Evolutionary conservation across 2,113 vertebrate species (phyloP).

Genomic region (Melanocharis versteri): DNA sequence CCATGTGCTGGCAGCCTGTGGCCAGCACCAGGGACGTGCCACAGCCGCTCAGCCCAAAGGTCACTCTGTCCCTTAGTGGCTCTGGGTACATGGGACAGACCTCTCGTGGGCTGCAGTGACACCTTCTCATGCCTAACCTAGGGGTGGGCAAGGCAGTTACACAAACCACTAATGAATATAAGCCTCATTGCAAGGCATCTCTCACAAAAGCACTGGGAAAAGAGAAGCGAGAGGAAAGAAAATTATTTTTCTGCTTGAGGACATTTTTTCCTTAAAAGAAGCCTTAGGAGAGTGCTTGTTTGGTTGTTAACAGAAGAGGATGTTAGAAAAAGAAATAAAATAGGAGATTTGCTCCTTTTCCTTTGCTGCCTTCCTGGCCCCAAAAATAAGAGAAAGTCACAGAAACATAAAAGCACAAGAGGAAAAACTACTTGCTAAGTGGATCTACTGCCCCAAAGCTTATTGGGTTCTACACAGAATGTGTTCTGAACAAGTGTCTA

Average conservation of each 20-base stretch:
- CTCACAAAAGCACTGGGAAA: neutral
- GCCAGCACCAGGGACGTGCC: neutral
- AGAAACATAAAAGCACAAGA: neutral
- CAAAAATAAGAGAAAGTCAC: neutral
- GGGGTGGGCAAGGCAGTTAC: neutral
- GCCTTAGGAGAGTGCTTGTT: neutral
- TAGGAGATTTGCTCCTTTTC: neutral
- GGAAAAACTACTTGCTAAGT: neutral
- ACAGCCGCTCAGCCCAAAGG: neutral
- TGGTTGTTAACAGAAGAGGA: neutral
- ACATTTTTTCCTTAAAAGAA: neutral
- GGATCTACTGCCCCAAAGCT: neutral
- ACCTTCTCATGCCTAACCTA: neutral
- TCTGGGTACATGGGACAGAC: neutral
- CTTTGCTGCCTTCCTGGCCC: neutral
- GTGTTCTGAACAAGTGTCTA: slow-evolving; percentile 8
- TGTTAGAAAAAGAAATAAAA: neutral
- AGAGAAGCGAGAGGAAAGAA: neutral
- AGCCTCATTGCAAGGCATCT: neutral
- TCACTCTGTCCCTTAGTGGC: neutral
- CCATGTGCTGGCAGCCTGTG: rapidly evolving
- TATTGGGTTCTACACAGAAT: neutral
- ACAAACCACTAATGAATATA: neutral
- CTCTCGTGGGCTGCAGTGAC: neutral
- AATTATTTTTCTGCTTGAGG: neutral